phyloP scores from a whole-genome alignment of 2,113 vertebrate genomes.

The Microcebus tavaratra region DNA sequence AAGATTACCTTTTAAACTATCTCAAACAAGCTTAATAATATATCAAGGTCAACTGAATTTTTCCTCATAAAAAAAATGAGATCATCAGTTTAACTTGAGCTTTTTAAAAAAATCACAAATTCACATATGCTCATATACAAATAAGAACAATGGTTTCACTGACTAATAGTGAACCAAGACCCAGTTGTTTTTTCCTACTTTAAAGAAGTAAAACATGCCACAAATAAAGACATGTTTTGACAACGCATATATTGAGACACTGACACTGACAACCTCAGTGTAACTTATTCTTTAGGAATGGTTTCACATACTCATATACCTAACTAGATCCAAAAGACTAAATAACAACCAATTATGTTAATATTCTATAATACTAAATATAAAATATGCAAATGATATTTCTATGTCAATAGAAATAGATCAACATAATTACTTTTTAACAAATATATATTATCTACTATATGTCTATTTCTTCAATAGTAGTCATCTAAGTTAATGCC shows the following conservation, averaged over 20 bases:
- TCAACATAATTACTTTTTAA: background rate
- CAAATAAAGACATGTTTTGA: background rate
- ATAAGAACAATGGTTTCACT: background rate
- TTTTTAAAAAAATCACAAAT: slow-evolving; percentile 5
- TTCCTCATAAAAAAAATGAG: background rate
- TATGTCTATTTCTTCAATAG: background rate
- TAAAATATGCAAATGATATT: background rate
- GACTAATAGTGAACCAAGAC: background rate
- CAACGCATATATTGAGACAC: background rate
- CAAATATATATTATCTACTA: background rate
- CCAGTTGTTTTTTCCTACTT: background rate
- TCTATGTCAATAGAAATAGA: background rate
- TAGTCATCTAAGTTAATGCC: background rate
- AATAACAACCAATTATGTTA: background rate
- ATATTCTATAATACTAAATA: background rate
- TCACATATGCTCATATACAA: background rate
- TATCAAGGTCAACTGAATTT: background rate
- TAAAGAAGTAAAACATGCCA: background rate
- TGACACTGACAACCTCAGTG: background rate
- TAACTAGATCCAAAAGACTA: background rate
- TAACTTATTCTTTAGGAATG: background rate
- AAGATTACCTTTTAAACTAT: background rate
- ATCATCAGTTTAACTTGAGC: background rate
- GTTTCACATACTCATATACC: background rate
- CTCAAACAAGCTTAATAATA: background rate